Evolutionary conservation across 2,113 vertebrate genomes (phyloP), one percentile per base, ranked within the genome.

Genomic region (Anthoscopus minutus): DNA sequence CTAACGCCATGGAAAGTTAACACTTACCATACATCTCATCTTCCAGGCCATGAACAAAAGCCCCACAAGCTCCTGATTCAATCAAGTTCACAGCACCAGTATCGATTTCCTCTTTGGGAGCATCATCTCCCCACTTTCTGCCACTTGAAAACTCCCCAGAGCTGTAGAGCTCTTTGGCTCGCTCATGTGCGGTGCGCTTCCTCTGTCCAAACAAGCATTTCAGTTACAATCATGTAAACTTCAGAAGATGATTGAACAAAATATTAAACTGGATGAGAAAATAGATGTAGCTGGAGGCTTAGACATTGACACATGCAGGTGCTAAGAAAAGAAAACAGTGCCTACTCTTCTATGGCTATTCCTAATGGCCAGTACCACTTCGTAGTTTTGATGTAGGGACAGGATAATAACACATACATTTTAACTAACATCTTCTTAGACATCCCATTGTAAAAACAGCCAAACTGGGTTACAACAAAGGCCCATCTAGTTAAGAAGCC

Each of bases 111-210:
- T 99, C 99, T 86, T 99, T 99, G 47, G 99, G 99, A 51, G 99
- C 99, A 30, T 99, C 99, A 5, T 99, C 99, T 11, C 99, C 99
- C 99, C 99, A 99, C 86, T 99, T 99, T 60, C 99, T 98, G 87
- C 99, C 99, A 0, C 98, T 99, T 44, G 99, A 99, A 95, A 99
- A 99, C 95, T 99, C 99, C 44, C 99, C 99, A 1, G 99, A 99
- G 64, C 98, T 98, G 86, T 99, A 99, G 42, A 99, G 98, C 44
- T 99, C 99, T 58, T 99, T 99, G 81, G 99, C 99, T 40, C 99
- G 98, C 72, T 99, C 99, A 1, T 99, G 99, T 1, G 99, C 99
- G 0, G 99, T 99, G 24, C 99, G 98, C 61, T 99, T 99, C 86
- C 99, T 98, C 99, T 99, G 97, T 3, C 70, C 57, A 92, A 80